Evolutionary conservation across 2,113 vertebrate genomes (phyloP), one percentile per base, ranked within the genome.

Genomic region (Alethe castanea): DNA sequence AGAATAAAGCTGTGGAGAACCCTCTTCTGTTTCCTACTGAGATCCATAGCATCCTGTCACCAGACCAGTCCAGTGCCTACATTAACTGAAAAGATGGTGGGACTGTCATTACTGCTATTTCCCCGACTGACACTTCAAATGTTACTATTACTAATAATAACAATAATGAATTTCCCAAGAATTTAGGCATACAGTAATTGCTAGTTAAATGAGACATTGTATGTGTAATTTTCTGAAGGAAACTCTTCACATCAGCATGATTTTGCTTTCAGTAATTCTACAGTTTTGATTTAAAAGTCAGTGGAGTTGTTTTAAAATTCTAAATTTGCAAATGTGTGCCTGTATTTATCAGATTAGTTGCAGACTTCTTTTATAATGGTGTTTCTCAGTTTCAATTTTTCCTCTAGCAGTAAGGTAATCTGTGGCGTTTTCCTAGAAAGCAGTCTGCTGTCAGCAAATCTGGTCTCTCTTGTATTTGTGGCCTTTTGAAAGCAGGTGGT

Each of bases 401-500:
- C 59, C 13, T n/a, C 14, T 40, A 69, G n/a, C 47, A 61, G 45
- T 81, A 14, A 71, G 20, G 28, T 52, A 40, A 19, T 66, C 40
- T 2, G 4, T 35, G 25, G 11, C 77, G 54, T 56, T 54, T 76
- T 85, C 40, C 22, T 70, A 8, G 24, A 79, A 90, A 74, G 31
- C 38, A 42, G 3, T 64, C 47, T 47, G n/a, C 59, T 33, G 0
- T 52, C 35, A 57, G 42, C 29, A 92, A 70, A 38, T 48, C 35
- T 42, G 8, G 12, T 88, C 25, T 93, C 14, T 78, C 33, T 64
- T 89, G 8, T 66, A 10, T 81, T 76, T 88, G 36, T 74, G 82
- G 77, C 7, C 35, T 59, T 70, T 50, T 73, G 23, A 78, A 94
- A 74, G 35, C 26, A 99, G 99, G 96, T 95, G 97, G 94, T 25